Evolutionary conservation across 2,113 vertebrate species (phyloP), one percentile per base, ranked within the genome.

Genomic region (Hemicordylus capensis): DNA sequence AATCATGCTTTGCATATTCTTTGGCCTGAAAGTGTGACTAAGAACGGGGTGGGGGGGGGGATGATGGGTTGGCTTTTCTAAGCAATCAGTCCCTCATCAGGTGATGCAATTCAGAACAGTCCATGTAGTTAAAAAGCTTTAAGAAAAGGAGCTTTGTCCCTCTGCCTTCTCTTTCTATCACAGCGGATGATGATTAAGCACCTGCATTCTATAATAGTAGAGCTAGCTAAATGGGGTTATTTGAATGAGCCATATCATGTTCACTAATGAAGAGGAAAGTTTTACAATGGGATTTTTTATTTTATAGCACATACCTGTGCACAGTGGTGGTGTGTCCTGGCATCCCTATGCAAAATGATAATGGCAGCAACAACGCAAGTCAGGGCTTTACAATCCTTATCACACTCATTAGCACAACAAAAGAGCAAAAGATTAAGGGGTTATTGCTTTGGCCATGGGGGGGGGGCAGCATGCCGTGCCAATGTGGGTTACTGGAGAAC

Each of bases 81-180:
- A 86, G 80, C 88, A 90, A 74, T 12, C 87, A 31, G 86, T 83
- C 79, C 89, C 84, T 81, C 76, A 78, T 1, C 85, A 93, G 78
- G 69, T 92, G 85, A 88, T 90, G 31, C 73, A 86, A 92, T 79
- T 88, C 76, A 90, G 74, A 89, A 83, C 63, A 42, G 80, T 76
- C 0, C 3, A 70, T 54, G 85, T 81, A 84, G 87, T 88, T 73
- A 85, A 87, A 86, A 61, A 80, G 86, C 63, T 39, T 44, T 64
- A 74, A 86, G 61, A 81, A 90, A 90, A 74, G 58, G 83, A 81
- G 76, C 91, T 95, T 95, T 95, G 90, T 92, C 91, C 82, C 76
- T 80, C 64, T 0, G 0, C 56, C 77, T 89, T 72, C 56, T 72
- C 89, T 1, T 74, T 80, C 78, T 26, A 74, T 44, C 81, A 85